Conservation (phyloP, 2,888 invertebrate genomes). For the Clanis bilineata region DNA sequence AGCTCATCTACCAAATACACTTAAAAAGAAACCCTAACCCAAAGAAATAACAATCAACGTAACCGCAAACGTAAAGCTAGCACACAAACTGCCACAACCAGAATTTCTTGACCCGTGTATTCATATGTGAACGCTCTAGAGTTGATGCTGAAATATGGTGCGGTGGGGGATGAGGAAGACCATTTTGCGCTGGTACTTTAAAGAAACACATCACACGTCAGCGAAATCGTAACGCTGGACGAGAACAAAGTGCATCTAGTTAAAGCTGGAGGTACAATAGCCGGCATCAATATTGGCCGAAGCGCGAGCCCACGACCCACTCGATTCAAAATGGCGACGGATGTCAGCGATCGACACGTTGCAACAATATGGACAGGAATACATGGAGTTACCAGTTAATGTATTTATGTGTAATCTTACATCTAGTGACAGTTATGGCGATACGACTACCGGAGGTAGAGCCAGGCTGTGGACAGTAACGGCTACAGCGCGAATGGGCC, state of each 20-base stretch:
- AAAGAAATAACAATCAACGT: conserved; percentile 22
- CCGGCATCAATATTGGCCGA: conserved; percentile 66
- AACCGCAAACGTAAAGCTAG: conserved; percentile 34
- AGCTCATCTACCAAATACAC: conserved; percentile 21
- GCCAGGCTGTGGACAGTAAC: too few species aligned
- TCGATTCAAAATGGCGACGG: conserved; percentile 52
- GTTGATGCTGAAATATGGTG: conserved; percentile 3
- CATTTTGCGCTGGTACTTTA: conserved; percentile 45
- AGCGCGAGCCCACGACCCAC: conserved; percentile 34
- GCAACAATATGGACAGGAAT: conserved; percentile 31
- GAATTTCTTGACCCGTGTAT: conserved; percentile 41
- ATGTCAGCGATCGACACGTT: conserved; percentile 43
- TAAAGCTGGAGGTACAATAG: conserved; percentile 58
- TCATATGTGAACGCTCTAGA: conserved; percentile 18
- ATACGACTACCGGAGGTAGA: too few species aligned
- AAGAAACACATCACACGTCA: conserved; percentile 71
- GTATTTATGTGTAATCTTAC: not conserved
- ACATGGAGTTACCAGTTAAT: not conserved
- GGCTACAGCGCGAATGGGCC: too few species aligned
- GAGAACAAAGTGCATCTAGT: conserved; percentile 74
- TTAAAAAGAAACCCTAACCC: conserved; percentile 34
- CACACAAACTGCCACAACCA: conserved; percentile 42
- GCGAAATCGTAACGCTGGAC: conserved; percentile 61
- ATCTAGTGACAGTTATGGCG: too few species aligned
- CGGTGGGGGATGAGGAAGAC: conserved; percentile 31